These are phyloP conservation scores for Tapirus indicus DNA, from an alignment of 2,797 vertebrate genomes.

Conservation along the genomic window DNA sequence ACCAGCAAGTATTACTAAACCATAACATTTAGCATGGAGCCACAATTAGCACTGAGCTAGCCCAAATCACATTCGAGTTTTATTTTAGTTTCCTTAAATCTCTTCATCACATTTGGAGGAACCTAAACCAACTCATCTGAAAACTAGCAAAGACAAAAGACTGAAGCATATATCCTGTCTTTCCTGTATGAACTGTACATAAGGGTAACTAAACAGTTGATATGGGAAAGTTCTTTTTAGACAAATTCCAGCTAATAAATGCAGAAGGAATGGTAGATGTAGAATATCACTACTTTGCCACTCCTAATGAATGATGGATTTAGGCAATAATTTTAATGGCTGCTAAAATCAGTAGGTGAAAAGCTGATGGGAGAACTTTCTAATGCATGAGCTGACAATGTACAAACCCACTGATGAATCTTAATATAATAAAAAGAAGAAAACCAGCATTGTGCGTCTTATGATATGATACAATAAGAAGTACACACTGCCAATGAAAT, in stretches of 20 bases:
- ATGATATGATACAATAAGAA: background rate
- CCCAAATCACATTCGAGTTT: constrained; percentile 25
- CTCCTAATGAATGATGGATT: background rate
- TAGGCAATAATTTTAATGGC: constrained; percentile 8
- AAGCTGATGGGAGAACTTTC: background rate
- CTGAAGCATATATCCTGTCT: background rate
- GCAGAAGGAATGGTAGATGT: background rate
- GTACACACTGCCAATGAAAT: background rate
- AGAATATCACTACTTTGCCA: background rate
- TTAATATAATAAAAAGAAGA: background rate
- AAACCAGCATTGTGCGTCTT: background rate
- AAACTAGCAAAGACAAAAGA: constrained; percentile 32
- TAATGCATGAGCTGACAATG: background rate
- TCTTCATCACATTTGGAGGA: constrained; percentile 12
- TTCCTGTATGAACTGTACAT: background rate
- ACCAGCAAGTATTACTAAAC: constrained; percentile 36
- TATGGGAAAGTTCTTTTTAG: constrained; percentile 19
- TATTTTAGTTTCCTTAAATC: constrained; percentile 4
- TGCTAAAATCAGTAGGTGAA: background rate
- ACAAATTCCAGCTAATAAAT: constrained; percentile 11
- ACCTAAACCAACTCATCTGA: constrained; percentile 5
- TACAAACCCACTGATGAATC: background rate
- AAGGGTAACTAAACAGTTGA: background rate
- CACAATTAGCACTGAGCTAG: background rate
- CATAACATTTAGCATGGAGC: background rate